Percentiles rank a stretch among this genome's conserved stretches.
Conservation (phyloP, 2,113 vertebrate species). For the Microtus richardsoni region DNA sequence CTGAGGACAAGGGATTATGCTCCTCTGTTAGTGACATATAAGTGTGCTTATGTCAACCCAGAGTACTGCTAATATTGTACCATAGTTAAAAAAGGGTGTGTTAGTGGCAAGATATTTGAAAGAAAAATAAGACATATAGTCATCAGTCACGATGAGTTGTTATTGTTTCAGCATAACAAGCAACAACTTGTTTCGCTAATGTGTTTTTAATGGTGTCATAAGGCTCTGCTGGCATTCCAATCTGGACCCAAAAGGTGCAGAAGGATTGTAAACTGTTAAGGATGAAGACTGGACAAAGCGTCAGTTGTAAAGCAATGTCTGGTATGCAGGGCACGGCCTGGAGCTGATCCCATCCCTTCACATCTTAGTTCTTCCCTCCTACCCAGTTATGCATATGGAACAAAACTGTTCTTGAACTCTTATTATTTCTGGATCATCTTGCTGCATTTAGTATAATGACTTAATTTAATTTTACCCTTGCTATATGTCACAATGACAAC, state of each 20-base stretch:
- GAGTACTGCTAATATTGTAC: background rate
- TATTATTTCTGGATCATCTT: background rate
- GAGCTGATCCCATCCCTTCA: background rate
- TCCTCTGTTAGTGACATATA: background rate
- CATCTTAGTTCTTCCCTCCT: background rate
- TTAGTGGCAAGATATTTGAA: slow-evolving; percentile 13
- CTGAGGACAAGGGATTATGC: background rate
- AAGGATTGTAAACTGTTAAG: slow-evolving; percentile 18
- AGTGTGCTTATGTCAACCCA: background rate
- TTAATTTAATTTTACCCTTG: background rate
- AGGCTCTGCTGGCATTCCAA: slow-evolving; percentile 1
- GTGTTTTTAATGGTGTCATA: slow-evolving; percentile 17
- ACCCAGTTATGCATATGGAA: background rate
- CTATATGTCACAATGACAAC: background rate
- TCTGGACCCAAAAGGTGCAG: slow-evolving; percentile 14
- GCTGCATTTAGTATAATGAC: background rate
- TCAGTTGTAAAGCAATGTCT: slow-evolving; percentile 23
- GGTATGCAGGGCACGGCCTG: slow-evolving; percentile 34
- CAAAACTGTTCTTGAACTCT: background rate
- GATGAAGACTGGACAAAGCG: background rate
- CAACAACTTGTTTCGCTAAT: slow-evolving; percentile 62
- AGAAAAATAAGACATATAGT: slow-evolving; percentile 27
- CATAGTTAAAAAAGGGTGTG: slow-evolving; percentile 29
- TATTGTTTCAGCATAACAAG: slow-evolving; percentile 41
- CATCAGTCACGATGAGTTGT: slow-evolving; percentile 10